Evolutionary conservation across 1,140 invertebrate species (phyloP).

Genomic region (Drosophila littoralis): DNA sequence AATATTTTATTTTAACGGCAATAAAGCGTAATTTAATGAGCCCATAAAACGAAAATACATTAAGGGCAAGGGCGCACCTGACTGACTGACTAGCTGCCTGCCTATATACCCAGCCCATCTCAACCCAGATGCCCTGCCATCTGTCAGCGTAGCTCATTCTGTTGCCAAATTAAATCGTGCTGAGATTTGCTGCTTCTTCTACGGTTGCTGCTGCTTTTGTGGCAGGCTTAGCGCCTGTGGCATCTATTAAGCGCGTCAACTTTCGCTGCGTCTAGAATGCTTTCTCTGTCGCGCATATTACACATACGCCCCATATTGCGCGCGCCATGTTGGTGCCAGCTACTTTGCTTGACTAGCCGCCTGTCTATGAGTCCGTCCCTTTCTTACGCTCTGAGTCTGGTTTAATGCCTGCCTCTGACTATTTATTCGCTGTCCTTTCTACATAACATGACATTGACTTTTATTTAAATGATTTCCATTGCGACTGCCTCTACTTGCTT

Average conservation of each 20-base stretch:
- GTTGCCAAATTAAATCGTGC: slow-evolving; percentile 77
- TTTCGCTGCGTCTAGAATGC: slow-evolving; percentile 33
- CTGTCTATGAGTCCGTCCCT: not conserved
- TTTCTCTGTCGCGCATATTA: slow-evolving; percentile 58
- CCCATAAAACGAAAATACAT: slow-evolving; percentile 82
- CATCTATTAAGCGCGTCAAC: slow-evolving; percentile 61
- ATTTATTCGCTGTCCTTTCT: slow-evolving; percentile 78
- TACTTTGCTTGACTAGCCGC: not conserved
- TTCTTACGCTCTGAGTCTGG: slow-evolving; percentile 7
- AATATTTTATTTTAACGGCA: slow-evolving; percentile 83
- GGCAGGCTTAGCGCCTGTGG: slow-evolving; percentile 44
- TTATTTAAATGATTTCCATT: slow-evolving; percentile 80
- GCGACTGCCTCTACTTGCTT: slow-evolving; percentile 41
- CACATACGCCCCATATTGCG: slow-evolving; percentile 62
- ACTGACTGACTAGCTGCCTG: not conserved
- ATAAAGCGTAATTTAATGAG: slow-evolving; percentile 83
- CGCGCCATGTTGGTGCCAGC: slow-evolving; percentile 8
- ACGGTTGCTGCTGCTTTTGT: slow-evolving; percentile 12
- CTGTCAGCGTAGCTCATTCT: slow-evolving; percentile 73
- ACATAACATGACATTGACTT: slow-evolving; percentile 81
- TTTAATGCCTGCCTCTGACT: slow-evolving; percentile 48
- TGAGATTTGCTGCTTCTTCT: slow-evolving; percentile 57
- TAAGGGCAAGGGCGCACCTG: slow-evolving; percentile 33
- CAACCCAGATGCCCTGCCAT: slow-evolving; percentile 45
- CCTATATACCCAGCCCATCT: slow-evolving; percentile 9